phyloP scores from a whole-genome alignment of 2,797 vertebrate genomes.

The Rhyacichthys aspro region DNA sequence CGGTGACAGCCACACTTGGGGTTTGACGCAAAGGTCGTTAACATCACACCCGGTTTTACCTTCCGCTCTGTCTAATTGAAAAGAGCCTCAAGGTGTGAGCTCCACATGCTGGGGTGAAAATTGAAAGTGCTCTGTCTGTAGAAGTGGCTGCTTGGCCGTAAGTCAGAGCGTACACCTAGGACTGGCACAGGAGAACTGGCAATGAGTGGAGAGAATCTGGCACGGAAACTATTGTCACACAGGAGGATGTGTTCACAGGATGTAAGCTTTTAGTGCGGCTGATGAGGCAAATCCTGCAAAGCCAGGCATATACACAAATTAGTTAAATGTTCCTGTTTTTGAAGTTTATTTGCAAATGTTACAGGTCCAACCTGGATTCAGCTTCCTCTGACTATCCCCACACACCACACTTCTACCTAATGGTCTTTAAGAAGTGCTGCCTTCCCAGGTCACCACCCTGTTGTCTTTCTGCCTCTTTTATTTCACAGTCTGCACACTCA shows the following conservation, averaged over 20 bases:
- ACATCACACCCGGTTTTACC: slow-evolving; percentile 45
- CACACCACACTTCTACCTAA: background rate
- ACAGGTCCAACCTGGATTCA: background rate
- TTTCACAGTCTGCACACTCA: slow-evolving; percentile 33
- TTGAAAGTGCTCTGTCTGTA: slow-evolving; percentile 51
- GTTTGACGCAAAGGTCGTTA: slow-evolving; percentile 52
- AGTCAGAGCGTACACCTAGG: slow-evolving; percentile 8
- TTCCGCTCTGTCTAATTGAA: slow-evolving; percentile 64
- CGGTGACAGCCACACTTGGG: slow-evolving; percentile 21
- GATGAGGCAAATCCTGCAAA: slow-evolving; percentile 32
- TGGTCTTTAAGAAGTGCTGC: slow-evolving; percentile 21
- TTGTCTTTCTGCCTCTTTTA: slow-evolving; percentile 22
- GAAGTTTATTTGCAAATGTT: no score
- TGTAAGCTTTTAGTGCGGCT: slow-evolving; percentile 34
- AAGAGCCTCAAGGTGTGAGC: slow-evolving; percentile 46
- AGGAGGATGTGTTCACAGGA: slow-evolving; percentile 37
- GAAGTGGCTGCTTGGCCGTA: slow-evolving; percentile 37
- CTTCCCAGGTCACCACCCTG: slow-evolving; percentile 27
- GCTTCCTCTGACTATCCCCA: background rate
- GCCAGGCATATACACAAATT: background rate
- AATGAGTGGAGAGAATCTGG: slow-evolving; percentile 21
- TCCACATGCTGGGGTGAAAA: slow-evolving; percentile 74
- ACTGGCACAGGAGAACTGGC: background rate
- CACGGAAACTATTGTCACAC: slow-evolving; percentile 32
- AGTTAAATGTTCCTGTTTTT: no score